Base-by-base conservation (phyloP, 2,888 invertebrate genomes). In the Eilema depressum region DNA sequence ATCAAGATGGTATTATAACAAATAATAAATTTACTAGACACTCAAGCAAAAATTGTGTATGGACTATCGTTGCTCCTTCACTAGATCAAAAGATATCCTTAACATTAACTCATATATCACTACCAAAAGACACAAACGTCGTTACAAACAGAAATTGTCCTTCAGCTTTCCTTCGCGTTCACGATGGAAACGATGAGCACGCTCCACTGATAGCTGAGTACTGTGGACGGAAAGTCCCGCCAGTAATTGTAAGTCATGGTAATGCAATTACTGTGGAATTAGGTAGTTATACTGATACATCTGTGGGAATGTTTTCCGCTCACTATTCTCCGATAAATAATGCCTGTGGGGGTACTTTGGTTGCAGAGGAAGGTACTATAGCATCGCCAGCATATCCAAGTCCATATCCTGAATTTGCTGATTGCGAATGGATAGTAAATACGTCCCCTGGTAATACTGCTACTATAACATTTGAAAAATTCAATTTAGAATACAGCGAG, bases 361-460 rank as follows among this genome's bases (percentile, higher is more conserved):
- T 93, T 0, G 96, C 97, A 5, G 96, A 97, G 70, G 95, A 95
- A 64, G 99, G 99, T 0, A 96, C 96, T 3, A 97, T 99, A 68
- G 96, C 96, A 7, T 98, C 99, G 0, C 99, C 99, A 0, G 97
- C 97, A 86, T 99, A 98, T 91, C 99, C 99, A 0, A 95, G 96
- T 71, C 93, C 96, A 0, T 98, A 98, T 90, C 95, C 96, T 8
- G 93, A 95, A 33, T 96, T 96, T 77, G 95, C 97, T 0, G 96
- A 97, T 82, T 99, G 99, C 87, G 96, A 96, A 77, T 99, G 98
- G 98, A 85, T 83, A 57, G 77, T 94, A 68, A 85, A 78, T 41
- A 92, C 94, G 53, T 92, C 95, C 30, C 90, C 92, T 80, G 99
- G 99, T 17, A 98, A 97, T 87, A 95, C 93, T 76, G 93, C 98